Percentiles rank a stretch among this genome's conserved stretches.
Evolutionary conservation across 2,888 invertebrate species (phyloP).

Genomic region (Calliphora vomitoria): DNA sequence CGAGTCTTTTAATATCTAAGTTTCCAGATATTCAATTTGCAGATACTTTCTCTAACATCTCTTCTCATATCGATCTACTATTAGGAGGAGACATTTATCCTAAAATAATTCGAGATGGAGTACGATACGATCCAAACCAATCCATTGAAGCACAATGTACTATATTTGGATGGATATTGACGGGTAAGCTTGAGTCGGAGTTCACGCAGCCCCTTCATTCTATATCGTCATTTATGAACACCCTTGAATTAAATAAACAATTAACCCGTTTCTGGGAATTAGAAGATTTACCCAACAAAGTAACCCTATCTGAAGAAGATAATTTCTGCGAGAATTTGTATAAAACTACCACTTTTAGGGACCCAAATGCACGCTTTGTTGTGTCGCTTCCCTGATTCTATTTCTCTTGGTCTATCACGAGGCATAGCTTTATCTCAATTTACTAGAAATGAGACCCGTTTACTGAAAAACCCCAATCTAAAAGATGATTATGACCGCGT

Average conservation of each 20-base stretch:
- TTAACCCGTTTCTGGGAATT: conserved; percentile 25
- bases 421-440: not conserved
- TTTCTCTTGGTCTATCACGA: not conserved
- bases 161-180: conserved; percentile 41
- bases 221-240: not conserved
- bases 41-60: not conserved
- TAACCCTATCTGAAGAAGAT: not conserved
- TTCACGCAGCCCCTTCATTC: not conserved
- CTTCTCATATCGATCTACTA: not conserved
- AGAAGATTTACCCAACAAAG: not conserved
- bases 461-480: not conserved
- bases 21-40: not conserved
- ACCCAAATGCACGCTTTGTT: not conserved
- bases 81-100: conserved; percentile 23
- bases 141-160: conserved; percentile 7
- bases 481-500: conserved; percentile 16
- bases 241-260: not conserved
- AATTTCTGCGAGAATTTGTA: not conserved
- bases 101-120: not conserved
- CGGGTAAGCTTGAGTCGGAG: not conserved
- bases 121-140: not conserved
- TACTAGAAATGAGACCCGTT: not conserved
- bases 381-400: not conserved
- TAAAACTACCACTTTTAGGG: not conserved
- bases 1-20: not conserved